Percentiles rank a stretch among this genome's conserved stretches.
Conservation (phyloP, 2,888 invertebrate species). For the Orthosia gracilis region DNA sequence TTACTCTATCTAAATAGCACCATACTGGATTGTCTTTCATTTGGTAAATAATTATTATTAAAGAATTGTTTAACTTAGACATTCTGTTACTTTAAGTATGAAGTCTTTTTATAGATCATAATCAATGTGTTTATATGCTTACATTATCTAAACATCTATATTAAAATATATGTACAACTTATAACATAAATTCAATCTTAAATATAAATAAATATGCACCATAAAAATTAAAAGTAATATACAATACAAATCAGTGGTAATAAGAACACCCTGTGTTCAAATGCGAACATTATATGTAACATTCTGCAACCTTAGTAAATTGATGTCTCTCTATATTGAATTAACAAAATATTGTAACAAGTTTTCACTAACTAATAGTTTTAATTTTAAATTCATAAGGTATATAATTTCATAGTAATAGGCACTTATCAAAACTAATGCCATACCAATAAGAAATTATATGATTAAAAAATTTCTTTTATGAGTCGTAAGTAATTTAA, state of each 20-base stretch:
- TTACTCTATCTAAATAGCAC: slow-evolving; percentile 74
- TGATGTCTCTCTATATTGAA: slow-evolving; percentile 25
- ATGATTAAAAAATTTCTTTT: slow-evolving; percentile 7
- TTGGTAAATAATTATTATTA: slow-evolving; percentile 58
- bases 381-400: slow-evolving; percentile 15
- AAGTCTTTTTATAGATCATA: slow-evolving; percentile 4
- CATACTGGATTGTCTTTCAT: slow-evolving; percentile 80
- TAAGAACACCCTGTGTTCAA: slow-evolving; percentile 54
- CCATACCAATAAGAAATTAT: slow-evolving; percentile 4
- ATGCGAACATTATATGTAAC: slow-evolving; percentile 37
- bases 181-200: slow-evolving; percentile 36
- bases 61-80: neutral
- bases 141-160: slow-evolving; percentile 46
- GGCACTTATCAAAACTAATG: slow-evolving; percentile 2
- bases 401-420: neutral
- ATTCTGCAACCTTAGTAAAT: slow-evolving; percentile 19
- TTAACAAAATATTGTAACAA: slow-evolving; percentile 70
- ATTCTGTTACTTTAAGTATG: neutral
- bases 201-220: slow-evolving; percentile 50
- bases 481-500: slow-evolving; percentile 9
- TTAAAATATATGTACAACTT: slow-evolving; percentile 75
- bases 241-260: slow-evolving; percentile 60
- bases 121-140: slow-evolving; percentile 22
- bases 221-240: slow-evolving; percentile 35
- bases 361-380: slow-evolving; percentile 73